Evolutionary conservation across 1,140 invertebrate species (phyloP).

Genomic region (Cylas formicarius): DNA sequence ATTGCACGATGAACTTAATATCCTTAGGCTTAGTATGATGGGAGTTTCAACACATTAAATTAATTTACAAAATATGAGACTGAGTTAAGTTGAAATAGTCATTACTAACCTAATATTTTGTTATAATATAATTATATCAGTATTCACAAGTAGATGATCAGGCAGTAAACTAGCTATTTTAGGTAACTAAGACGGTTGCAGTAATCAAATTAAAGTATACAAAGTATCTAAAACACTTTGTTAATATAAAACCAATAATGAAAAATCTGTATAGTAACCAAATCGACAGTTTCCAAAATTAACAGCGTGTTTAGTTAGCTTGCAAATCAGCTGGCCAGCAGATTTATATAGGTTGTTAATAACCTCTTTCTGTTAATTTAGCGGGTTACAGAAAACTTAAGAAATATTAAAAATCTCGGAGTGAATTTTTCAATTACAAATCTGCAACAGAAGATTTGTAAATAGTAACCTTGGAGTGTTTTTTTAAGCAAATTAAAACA

Average conservation of each 20-base stretch:
- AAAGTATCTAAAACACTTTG: neutral
- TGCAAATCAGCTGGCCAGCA: neutral
- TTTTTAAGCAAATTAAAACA: too few species aligned
- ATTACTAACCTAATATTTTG: neutral
- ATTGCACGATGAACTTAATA: constrained; percentile 2
- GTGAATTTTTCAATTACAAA: too few species aligned
- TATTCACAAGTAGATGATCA: neutral
- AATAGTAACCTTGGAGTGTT: too few species aligned
- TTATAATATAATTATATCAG: neutral
- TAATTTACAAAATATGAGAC: neutral
- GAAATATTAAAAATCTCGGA: too few species aligned
- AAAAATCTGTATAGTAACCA: neutral
- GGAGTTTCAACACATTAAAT: neutral
- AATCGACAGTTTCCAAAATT: neutral
- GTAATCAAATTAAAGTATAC: neutral
- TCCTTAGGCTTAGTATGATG: constrained; percentile 5
- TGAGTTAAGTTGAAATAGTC: neutral
- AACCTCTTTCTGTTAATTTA: too few species aligned
- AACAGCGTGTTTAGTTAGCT: neutral
- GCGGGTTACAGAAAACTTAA: too few species aligned
- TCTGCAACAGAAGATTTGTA: too few species aligned
- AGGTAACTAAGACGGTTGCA: neutral
- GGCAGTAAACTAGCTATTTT: neutral
- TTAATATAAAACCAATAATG: neutral
- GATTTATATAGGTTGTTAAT: constrained; percentile 5